These are phyloP conservation scores for Nymphalis c-album DNA, from an alignment of 2,888 invertebrate species.

Conservation along the genomic window DNA sequence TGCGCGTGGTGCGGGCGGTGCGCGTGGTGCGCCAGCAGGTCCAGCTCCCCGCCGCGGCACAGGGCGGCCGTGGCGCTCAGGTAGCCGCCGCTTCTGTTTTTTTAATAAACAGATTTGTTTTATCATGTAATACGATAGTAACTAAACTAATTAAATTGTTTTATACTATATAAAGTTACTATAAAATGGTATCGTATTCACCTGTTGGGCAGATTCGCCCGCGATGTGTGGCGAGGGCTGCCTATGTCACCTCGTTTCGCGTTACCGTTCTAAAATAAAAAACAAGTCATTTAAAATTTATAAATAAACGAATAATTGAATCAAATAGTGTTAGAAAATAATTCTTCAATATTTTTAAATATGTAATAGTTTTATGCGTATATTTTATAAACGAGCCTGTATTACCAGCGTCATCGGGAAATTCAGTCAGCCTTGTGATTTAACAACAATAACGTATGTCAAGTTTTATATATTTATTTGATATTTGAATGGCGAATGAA, in stretches of 20 bases:
- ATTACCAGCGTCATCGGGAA: no score
- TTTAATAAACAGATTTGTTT: neutral
- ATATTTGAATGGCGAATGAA: no score
- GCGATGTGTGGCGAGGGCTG: constrained; percentile 65
- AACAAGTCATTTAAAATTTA: neutral
- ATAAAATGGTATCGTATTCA: constrained; percentile 29
- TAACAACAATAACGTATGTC: no score
- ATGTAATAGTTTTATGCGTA: no score
- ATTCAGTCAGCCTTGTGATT: no score
- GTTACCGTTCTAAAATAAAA: constrained; percentile 39
- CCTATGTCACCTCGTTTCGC: constrained; percentile 58
- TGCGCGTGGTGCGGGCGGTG: constrained; percentile 44
- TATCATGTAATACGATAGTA: no score
- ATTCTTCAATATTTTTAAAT: no score
- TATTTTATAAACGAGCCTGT: no score
- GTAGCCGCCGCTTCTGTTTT: constrained; percentile 57
- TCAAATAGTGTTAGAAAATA: no score
- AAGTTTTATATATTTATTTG: no score
- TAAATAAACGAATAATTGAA: neutral
- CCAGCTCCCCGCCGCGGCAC: constrained; percentile 70
- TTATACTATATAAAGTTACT: neutral
- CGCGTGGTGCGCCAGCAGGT: constrained; percentile 53
- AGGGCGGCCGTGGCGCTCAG: constrained; percentile 68
- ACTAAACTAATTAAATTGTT: neutral
- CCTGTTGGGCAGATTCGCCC: constrained; percentile 61